A percentile compares a stretch with the other conserved stretches of the same genome.
phyloP scores from a whole-genome alignment of 64 coral and sea anemone species.

The Orbicella faveolata region DNA sequence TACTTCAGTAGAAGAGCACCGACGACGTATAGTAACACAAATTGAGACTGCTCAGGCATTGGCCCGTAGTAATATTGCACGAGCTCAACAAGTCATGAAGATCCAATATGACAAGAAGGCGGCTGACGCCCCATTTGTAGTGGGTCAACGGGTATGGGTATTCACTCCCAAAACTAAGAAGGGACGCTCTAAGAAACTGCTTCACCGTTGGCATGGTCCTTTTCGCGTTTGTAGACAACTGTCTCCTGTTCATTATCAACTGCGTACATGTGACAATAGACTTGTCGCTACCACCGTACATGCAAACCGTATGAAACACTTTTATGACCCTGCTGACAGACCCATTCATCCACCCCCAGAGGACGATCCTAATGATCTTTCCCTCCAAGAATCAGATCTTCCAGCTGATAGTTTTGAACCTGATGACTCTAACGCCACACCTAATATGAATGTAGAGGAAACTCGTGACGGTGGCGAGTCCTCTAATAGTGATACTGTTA shows the following conservation, averaged over 20 bases:
- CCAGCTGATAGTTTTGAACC: neutral
- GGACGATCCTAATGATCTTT: neutral
- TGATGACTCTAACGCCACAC: neutral
- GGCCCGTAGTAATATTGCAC: neutral
- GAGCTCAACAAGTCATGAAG: slow-evolving; percentile 37
- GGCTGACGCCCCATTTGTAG: neutral
- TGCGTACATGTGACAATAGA: slow-evolving; percentile 17
- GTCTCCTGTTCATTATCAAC: neutral
- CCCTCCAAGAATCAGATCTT: neutral
- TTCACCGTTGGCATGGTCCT: neutral
- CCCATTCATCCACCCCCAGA: neutral
- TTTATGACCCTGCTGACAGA: slow-evolving; percentile 17
- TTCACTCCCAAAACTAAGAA: neutral
- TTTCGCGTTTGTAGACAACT: neutral
- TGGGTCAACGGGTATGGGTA: slow-evolving; percentile 13
- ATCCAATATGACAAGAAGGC: neutral
- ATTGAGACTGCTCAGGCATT: neutral
- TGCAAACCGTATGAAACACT: neutral
- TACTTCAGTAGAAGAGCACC: neutral
- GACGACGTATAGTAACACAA: neutral
- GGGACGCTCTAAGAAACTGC: neutral
- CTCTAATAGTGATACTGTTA: neutral
- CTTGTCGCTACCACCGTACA: neutral
- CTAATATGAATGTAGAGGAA: neutral
- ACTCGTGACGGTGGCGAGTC: too few relatives aligned